A percentile compares a stretch with the other conserved stretches of the same genome.
Conservation (phyloP, 2,797 vertebrate genomes). For the Atherinosoma microstoma region DNA sequence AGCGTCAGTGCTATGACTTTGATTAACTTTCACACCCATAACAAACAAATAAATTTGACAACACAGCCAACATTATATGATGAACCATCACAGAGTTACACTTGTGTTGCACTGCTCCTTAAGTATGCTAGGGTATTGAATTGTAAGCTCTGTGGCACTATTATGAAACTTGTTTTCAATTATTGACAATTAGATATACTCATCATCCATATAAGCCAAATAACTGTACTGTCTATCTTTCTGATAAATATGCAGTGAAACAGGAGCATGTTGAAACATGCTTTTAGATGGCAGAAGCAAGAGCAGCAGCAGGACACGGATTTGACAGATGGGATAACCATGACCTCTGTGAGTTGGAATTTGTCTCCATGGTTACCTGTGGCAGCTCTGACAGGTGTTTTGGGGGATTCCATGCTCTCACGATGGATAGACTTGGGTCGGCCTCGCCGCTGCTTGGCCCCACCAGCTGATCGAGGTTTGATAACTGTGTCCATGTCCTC, state of each 20-base stretch:
- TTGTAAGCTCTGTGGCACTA: not conserved
- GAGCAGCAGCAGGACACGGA: conserved; percentile 77
- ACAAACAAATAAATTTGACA: not conserved
- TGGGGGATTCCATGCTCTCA: conserved; percentile 92
- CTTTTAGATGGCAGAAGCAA: conserved; percentile 71
- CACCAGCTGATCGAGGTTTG: conserved; percentile 85
- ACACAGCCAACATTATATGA: not conserved
- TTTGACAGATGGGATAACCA: conserved; percentile 50
- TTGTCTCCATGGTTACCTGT: conserved; percentile 88
- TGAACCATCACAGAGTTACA: not conserved
- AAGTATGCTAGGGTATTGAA: not conserved
- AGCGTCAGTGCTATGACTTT: conserved; percentile 2
- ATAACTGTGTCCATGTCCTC: conserved; percentile 95
- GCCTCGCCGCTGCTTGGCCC: conserved; percentile 88
- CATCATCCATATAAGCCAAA: too few species aligned
- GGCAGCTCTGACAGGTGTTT: conserved; percentile 90
- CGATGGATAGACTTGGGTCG: conserved; percentile 95
- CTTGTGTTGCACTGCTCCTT: conserved; percentile 4
- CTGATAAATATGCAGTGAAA: not conserved
- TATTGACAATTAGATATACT: not conserved
- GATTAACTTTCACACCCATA: conserved; percentile 3
- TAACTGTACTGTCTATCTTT: not conserved
- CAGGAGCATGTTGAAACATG: too few species aligned
- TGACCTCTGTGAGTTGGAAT: conserved; percentile 7
- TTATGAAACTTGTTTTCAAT: not conserved